These are phyloP conservation scores for Platysternon megacephalum DNA, from an alignment of 2,113 vertebrate species.

Conservation along the genomic window DNA sequence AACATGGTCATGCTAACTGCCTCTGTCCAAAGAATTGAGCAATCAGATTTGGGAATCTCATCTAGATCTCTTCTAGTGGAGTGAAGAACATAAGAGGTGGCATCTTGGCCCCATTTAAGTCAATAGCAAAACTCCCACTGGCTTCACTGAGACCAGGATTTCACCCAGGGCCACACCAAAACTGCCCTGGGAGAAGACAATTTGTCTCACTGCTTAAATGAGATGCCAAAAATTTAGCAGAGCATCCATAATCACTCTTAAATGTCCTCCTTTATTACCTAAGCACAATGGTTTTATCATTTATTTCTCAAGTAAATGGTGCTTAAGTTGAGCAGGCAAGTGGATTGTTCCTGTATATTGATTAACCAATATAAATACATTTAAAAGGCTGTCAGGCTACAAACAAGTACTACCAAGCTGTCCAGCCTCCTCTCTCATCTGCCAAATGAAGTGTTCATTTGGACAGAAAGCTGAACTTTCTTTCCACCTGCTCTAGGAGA, in stretches of 20 bases:
- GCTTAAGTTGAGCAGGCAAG: slow-evolving; percentile 57
- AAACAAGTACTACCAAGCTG: not conserved
- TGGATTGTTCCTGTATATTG: slow-evolving; percentile 58
- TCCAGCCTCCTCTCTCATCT: not conserved
- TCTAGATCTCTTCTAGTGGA: not conserved
- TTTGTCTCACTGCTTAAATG: slow-evolving; percentile 37
- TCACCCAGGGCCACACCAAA: slow-evolving; percentile 34
- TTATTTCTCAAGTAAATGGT: slow-evolving; percentile 69
- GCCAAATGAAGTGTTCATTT: not conserved
- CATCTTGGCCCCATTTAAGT: slow-evolving; percentile 8
- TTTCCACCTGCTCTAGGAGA: not conserved
- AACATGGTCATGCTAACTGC: not conserved
- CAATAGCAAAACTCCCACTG: not conserved
- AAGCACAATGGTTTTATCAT: slow-evolving; percentile 63
- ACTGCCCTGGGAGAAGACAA: slow-evolving; percentile 31
- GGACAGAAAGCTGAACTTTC: not conserved
- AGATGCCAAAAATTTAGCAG: slow-evolving; percentile 63
- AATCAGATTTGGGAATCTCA: not conserved
- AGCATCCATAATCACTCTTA: slow-evolving; percentile 64
- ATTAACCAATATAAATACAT: slow-evolving; percentile 64
- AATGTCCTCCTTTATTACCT: slow-evolving; percentile 32
- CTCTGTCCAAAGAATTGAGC: not conserved
- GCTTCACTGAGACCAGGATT: slow-evolving; percentile 34
- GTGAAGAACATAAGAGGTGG: slow-evolving; percentile 7
- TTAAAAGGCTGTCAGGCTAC: not conserved